Percentiles rank a stretch among this genome's conserved stretches.
Evolutionary conservation across 37 sponge, comb jelly and placozoan genomes (phyloP).

Genomic region (Bolinopsis microptera): DNA sequence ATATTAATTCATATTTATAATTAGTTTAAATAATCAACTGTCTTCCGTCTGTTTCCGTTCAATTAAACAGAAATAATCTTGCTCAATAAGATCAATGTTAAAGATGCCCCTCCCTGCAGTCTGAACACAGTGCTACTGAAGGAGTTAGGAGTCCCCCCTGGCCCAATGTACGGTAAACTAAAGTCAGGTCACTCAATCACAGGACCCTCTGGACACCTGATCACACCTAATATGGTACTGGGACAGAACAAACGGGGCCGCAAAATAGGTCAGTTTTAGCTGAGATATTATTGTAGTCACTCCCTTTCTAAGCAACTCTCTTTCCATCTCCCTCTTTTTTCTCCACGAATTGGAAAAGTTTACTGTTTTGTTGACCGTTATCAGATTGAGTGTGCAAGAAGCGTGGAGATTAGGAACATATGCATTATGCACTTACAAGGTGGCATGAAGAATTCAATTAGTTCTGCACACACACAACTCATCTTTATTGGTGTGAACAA

Average conservation of each 20-base stretch:
- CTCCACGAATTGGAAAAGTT: not conserved
- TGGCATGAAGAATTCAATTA: too few relatives aligned
- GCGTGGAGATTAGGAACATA: too few relatives aligned
- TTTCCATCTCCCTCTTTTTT: not conserved
- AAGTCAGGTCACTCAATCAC: conserved; percentile 77
- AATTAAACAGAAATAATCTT: too few relatives aligned
- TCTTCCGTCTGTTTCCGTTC: too few relatives aligned
- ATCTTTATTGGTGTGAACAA: too few relatives aligned
- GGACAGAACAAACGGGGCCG: conserved; percentile 76
- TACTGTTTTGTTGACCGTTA: not conserved
- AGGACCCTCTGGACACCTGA: conserved; percentile 71
- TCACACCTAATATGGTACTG: conserved; percentile 74
- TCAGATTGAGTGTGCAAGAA: not conserved
- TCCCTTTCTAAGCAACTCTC: not conserved
- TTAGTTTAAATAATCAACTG: too few relatives aligned
- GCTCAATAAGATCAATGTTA: too few relatives aligned
- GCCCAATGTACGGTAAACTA: conserved; percentile 83
- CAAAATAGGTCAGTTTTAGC: conserved; percentile 69
- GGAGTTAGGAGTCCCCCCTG: conserved; percentile 76
- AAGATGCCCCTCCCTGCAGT: too few relatives aligned
- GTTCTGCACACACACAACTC: too few relatives aligned
- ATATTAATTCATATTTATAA: too few relatives aligned
- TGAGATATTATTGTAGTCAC: too few relatives aligned
- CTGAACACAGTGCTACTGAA: conserved; percentile 75
- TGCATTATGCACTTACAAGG: too few relatives aligned